A percentile compares a stretch with the other conserved stretches of the same genome.
These are phyloP conservation scores for Henricia sp. DNA, from an alignment of 53 echinoderm and acorn worm species.

Conservation along the genomic window DNA sequence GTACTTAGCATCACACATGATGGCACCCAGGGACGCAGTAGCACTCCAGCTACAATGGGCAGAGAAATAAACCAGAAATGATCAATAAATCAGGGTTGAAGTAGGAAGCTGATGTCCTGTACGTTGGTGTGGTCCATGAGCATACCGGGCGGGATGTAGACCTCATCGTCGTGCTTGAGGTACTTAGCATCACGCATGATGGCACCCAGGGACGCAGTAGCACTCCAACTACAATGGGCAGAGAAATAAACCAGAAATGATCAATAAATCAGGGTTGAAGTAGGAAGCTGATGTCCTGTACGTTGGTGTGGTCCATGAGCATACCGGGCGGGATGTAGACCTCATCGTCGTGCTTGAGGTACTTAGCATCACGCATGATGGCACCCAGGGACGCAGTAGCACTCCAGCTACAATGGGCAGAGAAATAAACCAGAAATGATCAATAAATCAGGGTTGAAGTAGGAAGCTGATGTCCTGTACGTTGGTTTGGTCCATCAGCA, in stretches of 20 bases:
- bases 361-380: constrained; percentile 84
- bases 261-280: too few species aligned
- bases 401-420: constrained; percentile 75
- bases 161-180: constrained; percentile 73
- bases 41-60: constrained; percentile 82
- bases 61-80: too few species aligned
- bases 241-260: too few species aligned
- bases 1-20: constrained; percentile 87
- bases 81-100: too few species aligned
- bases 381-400: constrained; percentile 72
- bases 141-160: constrained; percentile 90
- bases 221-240: constrained; percentile 77
- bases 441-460: too few species aligned
- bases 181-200: constrained; percentile 86
- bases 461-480: constrained; percentile 80
- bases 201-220: constrained; percentile 69
- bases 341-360: constrained; percentile 74
- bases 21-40: constrained; percentile 64
- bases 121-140: constrained; percentile 79
- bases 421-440: too few species aligned
- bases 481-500: constrained; percentile 74
- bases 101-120: constrained; percentile 77
- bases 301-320: constrained; percentile 77
- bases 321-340: constrained; percentile 90
- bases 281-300: constrained; percentile 77